Evolutionary conservation across 2,113 vertebrate genomes (phyloP), one percentile per base, ranked within the genome.

Genomic region (Camarhynchus parvulus): DNA sequence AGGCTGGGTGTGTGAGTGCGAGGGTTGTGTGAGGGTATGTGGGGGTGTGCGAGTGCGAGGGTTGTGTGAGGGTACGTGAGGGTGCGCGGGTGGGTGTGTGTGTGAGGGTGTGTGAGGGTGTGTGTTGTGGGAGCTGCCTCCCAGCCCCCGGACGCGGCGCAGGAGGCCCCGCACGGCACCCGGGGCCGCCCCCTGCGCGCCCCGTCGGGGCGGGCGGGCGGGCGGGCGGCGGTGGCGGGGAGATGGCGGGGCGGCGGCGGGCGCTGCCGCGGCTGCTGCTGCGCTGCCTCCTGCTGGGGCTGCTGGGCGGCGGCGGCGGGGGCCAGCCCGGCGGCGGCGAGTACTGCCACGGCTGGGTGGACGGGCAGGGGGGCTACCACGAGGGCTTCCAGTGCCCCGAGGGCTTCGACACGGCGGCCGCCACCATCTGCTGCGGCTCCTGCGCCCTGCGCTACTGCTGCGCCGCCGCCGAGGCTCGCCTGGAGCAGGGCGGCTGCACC

Each of bases 311-410:
- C 90, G 98, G 97, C 79, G 96, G 98, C 90, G 96, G 97, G 52
- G 97, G 98, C 73, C 98, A 97, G 64, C 96, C 97, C 93, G 98
- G 98, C 23, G 98, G 98, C 75, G 98, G 98, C 85, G 99, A 99
- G 95, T 99, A 99, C 90, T 99, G 99, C 97, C 99, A 99, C 97
- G 99, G 99, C 88, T 99, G 99, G 99, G 89, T 99, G 98, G 99
- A 99, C 98, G 84, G 92, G 70, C 98, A 97, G 72, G 99, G 99
- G 80, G 98, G 98, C 96, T 98, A 99, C 94, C 99, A 99, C 50
- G 99, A 99, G 5, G 99, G 99, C 22, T 99, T 99, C 96, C 99
- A 99, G 96, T 99, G 99, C 96, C 99, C 99, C 22, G 99, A 99
- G 98, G 98, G 98, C 97, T 99, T 99, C 96, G 99, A 99, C 96